Conservation (phyloP, 2,797 vertebrate species). For the Sardinella longiceps region DNA sequence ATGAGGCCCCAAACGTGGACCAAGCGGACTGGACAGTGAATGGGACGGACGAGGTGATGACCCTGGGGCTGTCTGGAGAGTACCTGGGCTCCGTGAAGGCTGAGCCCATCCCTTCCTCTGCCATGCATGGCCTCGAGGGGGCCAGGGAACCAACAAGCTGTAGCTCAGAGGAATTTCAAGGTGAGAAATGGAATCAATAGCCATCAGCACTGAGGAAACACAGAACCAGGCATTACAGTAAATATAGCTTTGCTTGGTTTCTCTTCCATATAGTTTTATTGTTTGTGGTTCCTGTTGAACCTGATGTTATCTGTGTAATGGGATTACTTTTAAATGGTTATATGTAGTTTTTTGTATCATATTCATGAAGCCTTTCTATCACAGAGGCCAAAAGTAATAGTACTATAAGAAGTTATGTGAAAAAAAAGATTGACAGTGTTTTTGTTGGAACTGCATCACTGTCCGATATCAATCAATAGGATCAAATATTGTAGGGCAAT, state of each 20-base stretch:
- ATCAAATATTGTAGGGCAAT: too few relatives aligned
- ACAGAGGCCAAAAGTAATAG: too few relatives aligned
- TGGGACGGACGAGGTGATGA: slow-evolving; percentile 57
- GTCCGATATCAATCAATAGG: too few relatives aligned
- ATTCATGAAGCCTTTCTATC: background rate
- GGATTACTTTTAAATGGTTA: background rate
- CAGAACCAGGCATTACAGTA: background rate
- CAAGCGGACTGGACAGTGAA: slow-evolving; percentile 47
- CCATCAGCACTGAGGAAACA: background rate
- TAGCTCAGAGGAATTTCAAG: slow-evolving; percentile 48
- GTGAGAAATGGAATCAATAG: slow-evolving; percentile 25
- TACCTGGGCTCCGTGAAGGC: slow-evolving; percentile 61
- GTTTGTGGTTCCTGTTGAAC: background rate
- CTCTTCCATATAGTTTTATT: too few relatives aligned
- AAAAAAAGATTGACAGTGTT: too few relatives aligned
- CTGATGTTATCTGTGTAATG: background rate
- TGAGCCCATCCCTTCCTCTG: slow-evolving; percentile 49
- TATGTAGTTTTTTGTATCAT: background rate
- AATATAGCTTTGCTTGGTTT: background rate
- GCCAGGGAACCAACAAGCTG: slow-evolving; percentile 44
- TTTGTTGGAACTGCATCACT: too few relatives aligned
- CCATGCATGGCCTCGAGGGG: slow-evolving; percentile 38
- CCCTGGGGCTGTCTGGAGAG: slow-evolving; percentile 60
- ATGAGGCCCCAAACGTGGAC: slow-evolving; percentile 36
- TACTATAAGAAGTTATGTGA: too few relatives aligned